Evolutionary conservation across 2,888 invertebrate genomes (phyloP).

Genomic region (Rhogogaster chlorosoma): DNA sequence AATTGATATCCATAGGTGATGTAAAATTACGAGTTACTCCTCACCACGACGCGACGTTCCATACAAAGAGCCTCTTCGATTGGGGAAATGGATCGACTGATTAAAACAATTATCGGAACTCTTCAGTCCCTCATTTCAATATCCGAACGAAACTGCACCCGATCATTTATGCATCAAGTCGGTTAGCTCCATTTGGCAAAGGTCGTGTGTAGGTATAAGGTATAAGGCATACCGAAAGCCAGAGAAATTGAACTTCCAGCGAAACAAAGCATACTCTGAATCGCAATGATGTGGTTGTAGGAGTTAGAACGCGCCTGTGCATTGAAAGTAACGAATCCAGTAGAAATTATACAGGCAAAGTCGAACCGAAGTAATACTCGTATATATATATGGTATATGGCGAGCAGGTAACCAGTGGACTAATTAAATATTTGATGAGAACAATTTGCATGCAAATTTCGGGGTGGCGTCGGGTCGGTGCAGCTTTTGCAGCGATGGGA

Average conservation of each 20-base stretch:
- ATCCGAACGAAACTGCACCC: neutral
- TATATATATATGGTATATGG: neutral
- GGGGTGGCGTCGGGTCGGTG: neutral
- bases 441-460: constrained; percentile 50
- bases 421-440: constrained; percentile 50
- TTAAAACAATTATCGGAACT: neutral
- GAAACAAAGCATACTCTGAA: constrained; percentile 17
- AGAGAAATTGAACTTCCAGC: constrained; percentile 3
- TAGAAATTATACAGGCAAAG: constrained; percentile 32
- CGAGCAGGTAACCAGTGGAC: constrained; percentile 42
- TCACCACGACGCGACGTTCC: neutral
- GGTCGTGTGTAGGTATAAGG: neutral
- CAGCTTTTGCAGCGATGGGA: neutral
- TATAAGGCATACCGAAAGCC: neutral
- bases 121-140: neutral
- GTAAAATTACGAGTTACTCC: neutral
- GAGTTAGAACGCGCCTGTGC: neutral
- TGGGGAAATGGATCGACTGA: neutral
- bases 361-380: constrained; percentile 29
- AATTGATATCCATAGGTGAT: neutral
- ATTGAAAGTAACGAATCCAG: constrained; percentile 22
- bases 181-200: neutral
- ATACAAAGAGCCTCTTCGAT: neutral
- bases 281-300: constrained; percentile 32
- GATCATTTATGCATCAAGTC: constrained; percentile 12